A percentile compares a stretch with the other conserved stretches of the same genome.
phyloP scores from a whole-genome alignment of 2,888 invertebrate species.

The Leptinotarsa peninsularis region DNA sequence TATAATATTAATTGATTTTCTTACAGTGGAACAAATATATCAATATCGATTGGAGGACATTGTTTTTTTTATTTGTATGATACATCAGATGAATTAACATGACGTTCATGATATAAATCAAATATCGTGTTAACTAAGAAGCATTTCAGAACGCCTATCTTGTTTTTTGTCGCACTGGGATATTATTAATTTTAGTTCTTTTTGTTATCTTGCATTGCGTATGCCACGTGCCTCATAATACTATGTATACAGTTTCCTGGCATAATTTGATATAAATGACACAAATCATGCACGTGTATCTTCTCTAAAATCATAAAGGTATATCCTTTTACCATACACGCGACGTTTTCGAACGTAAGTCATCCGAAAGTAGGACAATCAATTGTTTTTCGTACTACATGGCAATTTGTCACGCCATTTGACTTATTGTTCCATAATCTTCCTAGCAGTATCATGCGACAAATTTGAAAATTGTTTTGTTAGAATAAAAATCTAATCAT shows the following conservation, averaged over 20 bases:
- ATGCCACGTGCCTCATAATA: conserved; percentile 17
- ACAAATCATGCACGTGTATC: conserved; percentile 41
- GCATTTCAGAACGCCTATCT: no score
- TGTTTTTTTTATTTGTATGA: no score
- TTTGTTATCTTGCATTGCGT: neutral
- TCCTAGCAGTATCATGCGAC: neutral
- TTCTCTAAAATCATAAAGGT: conserved; percentile 36
- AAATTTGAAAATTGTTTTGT: neutral
- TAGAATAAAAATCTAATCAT: neutral
- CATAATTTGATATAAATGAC: conserved; percentile 35
- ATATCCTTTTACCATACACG: conserved; percentile 35
- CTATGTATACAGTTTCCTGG: conserved; percentile 3
- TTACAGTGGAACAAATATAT: no score
- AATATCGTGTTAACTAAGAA: no score
- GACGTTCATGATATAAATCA: no score
- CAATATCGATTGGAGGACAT: no score
- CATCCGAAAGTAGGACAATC: conserved; percentile 23
- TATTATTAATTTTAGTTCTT: neutral
- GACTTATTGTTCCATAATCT: conserved; percentile 3
- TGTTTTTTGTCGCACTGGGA: neutral
- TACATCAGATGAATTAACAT: no score
- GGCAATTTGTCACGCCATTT: conserved; percentile 27
- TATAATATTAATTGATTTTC: no score
- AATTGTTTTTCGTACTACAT: conserved; percentile 19
- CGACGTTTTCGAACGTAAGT: conserved; percentile 23